phyloP scores from a whole-genome alignment of 2,797 vertebrate species.

The Masticophis lateralis region DNA sequence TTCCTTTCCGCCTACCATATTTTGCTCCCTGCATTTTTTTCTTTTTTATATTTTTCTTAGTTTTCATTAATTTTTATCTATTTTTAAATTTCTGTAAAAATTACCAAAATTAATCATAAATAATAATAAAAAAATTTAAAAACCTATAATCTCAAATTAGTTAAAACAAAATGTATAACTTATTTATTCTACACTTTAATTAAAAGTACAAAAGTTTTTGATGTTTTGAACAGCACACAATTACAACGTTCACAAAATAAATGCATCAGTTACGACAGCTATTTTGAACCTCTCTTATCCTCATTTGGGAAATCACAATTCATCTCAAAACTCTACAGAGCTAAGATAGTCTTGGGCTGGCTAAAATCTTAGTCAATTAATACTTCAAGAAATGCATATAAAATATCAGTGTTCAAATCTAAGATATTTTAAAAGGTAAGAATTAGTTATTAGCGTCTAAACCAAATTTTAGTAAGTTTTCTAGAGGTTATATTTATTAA shows the following conservation, averaged over 20 bases:
- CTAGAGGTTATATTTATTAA: background rate
- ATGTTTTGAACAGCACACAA: background rate
- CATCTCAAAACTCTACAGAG: background rate
- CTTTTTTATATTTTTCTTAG: too few species aligned
- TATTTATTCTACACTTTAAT: background rate
- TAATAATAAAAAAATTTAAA: too few species aligned
- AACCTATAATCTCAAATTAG: background rate
- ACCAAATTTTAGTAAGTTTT: background rate
- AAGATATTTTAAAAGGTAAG: background rate
- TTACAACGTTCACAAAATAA: background rate
- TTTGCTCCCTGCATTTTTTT: too few species aligned
- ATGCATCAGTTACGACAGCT: background rate
- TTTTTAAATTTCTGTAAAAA: too few species aligned
- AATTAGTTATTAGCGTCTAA: background rate
- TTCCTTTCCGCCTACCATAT: too few species aligned
- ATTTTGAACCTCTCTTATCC: background rate
- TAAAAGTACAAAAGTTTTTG: background rate
- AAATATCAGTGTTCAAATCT: background rate
- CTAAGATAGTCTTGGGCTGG: background rate
- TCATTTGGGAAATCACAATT: constrained; percentile 1
- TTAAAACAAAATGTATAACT: background rate
- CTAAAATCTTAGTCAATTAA: constrained; percentile 14
- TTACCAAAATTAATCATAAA: too few species aligned
- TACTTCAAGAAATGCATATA: background rate
- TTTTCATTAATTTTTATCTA: too few species aligned